Conservation (phyloP, 1,140 invertebrate genomes). For the Drosophila rhopaloa region DNA sequence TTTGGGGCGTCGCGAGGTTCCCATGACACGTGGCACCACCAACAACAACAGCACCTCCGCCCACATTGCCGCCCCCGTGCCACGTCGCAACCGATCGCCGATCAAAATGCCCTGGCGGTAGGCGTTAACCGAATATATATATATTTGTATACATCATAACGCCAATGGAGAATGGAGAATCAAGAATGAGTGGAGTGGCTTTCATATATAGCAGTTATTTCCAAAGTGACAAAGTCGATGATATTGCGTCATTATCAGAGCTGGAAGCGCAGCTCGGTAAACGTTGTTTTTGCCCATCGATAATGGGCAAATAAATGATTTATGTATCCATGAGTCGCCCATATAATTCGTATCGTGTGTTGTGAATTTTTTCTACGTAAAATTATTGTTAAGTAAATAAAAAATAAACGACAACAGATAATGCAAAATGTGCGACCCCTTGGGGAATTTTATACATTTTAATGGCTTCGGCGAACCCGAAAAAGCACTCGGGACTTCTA, state of each 20-base stretch:
- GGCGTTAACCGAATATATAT: constrained; percentile 23
- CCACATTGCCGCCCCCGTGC: constrained; percentile 41
- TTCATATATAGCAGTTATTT: constrained; percentile 24
- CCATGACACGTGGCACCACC: constrained; percentile 36
- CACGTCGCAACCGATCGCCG: constrained; percentile 78
- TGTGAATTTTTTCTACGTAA: constrained; percentile 48
- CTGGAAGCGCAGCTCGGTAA: constrained; percentile 22
- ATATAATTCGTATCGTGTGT: constrained; percentile 19
- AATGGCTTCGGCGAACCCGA: constrained; percentile 32
- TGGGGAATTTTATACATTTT: constrained; percentile 27
- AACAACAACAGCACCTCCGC: constrained; percentile 11
- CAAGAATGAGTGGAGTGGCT: constrained; percentile 27
- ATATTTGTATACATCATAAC: not conserved
- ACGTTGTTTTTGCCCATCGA: constrained; percentile 21
- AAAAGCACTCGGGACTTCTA: constrained; percentile 32
- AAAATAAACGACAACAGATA: constrained; percentile 45
- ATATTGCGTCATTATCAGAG: constrained; percentile 44
- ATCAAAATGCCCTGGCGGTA: constrained; percentile 83
- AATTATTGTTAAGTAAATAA: constrained; percentile 49
- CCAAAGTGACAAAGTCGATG: constrained; percentile 24
- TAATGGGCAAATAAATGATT: constrained; percentile 58
- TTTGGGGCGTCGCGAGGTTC: constrained; percentile 70
- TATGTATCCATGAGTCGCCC: constrained; percentile 39
- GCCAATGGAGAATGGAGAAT: constrained; percentile 14
- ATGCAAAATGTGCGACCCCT: constrained; percentile 20